A percentile compares a stretch with the other conserved stretches of the same genome.
These are phyloP conservation scores for Pitta sordida DNA, from an alignment of 2,113 vertebrate genomes.

Conservation along the genomic window DNA sequence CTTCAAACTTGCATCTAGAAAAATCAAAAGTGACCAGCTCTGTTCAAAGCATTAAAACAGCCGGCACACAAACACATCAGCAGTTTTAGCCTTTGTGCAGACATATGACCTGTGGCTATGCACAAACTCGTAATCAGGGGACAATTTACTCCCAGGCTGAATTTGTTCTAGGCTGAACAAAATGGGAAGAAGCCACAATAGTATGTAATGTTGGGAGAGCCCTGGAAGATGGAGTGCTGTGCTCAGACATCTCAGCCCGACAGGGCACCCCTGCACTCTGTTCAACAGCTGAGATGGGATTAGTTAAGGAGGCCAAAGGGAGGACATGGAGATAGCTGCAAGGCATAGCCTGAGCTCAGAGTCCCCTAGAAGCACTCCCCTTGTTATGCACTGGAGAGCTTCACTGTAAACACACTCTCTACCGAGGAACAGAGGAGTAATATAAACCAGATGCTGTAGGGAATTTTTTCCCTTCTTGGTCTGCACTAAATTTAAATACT, in stretches of 20 bases:
- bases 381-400: not conserved
- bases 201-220: not conserved
- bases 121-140: not conserved
- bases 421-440: conserved; percentile 65
- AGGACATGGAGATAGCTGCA: not conserved
- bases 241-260: not conserved
- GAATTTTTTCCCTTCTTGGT: conserved; percentile 60
- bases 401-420: conserved; percentile 65
- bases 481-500: conserved; percentile 73
- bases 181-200: not conserved
- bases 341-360: not conserved
- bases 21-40: not conserved
- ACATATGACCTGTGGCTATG: not conserved
- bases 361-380: not conserved
- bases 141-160: not conserved
- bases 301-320: not conserved
- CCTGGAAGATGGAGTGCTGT: not conserved
- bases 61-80: not conserved
- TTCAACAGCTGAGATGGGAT: not conserved
- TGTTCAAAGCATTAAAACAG: not conserved
- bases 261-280: fast-evolving
- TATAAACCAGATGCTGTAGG: conserved; percentile 71
- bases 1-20: not conserved
- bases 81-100: not conserved
- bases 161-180: not conserved